Conservation (phyloP, 2,797 vertebrate genomes). For the Scleropages formosus region DNA sequence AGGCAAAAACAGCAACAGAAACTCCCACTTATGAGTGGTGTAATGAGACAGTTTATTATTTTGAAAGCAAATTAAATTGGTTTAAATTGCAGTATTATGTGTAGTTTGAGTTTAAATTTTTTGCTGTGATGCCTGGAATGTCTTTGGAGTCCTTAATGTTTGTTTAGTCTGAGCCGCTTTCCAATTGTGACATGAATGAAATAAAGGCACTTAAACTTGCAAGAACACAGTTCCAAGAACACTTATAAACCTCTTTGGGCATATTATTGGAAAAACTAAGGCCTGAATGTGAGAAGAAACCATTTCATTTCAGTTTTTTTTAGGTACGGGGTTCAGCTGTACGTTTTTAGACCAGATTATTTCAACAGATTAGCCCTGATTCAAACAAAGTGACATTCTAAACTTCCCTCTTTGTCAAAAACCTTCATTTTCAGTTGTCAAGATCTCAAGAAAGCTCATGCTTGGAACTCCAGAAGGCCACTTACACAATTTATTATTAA, state of each 20-base stretch:
- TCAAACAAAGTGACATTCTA: slow-evolving; percentile 24
- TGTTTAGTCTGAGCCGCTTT: too few relatives aligned
- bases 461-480: slow-evolving; percentile 26
- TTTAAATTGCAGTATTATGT: too few relatives aligned
- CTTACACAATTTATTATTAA: slow-evolving; percentile 38
- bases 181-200: too few relatives aligned
- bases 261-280: not conserved
- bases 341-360: slow-evolving; percentile 4
- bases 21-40: too few relatives aligned
- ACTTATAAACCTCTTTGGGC: not conserved
- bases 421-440: slow-evolving; percentile 21
- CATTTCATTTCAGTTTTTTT: not conserved
- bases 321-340: not conserved
- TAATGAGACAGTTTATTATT: too few relatives aligned
- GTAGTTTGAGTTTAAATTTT: too few relatives aligned
- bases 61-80: too few relatives aligned
- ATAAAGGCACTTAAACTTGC: too few relatives aligned
- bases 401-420: slow-evolving; percentile 38
- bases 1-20: too few relatives aligned
- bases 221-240: too few relatives aligned
- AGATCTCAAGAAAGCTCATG: slow-evolving; percentile 33
- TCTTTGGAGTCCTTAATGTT: too few relatives aligned
- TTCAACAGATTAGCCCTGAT: slow-evolving; percentile 31
- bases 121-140: too few relatives aligned
- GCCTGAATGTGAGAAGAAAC: not conserved